Evolutionary conservation across 2,797 vertebrate genomes (phyloP), one percentile per base, ranked within the genome.

Genomic region (Meda fulgida): DNA sequence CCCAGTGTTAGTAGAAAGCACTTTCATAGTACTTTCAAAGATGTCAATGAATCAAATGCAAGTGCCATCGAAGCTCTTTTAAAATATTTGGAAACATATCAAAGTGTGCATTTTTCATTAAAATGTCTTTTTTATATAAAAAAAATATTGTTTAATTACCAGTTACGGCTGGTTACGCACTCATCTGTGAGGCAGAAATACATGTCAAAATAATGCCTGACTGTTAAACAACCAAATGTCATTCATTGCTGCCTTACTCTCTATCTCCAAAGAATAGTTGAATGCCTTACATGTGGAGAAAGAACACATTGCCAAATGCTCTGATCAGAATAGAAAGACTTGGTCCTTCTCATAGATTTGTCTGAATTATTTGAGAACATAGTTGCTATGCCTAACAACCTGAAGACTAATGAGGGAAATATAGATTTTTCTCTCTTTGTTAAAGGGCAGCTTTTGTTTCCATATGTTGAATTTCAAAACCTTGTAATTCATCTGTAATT

Each of bases 281-380:
- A 78, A 58, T 19, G 13, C 36, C 21, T n/a, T 66, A 55, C 53
- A 58, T 36, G 34, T 83, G 26, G 48, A 58, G 46, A 43, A 36
- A 36, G 31, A 79, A 66, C 38, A 63, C n/a, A n/a, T 63, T 73
- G 14, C 11, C 18, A 67, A 65, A 43, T 78, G 21, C 65, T 70
- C 40, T 70, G 43, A 36, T 78, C 38, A 71, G 48, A 29, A 78
- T 63, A 78, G n/a, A 80, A 34, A 77, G 60, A 66, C 83, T 67
- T 75, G 19, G 89, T 89, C 88, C 91, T 92, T 92, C 89, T 92
- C 92, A 93, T 89, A 63, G 69, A 89, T 90, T 92, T 86, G 5
- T 51, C 85, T 80, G 40, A 92, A 85, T 87, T 87, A 86, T 79
- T 72, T 85, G 66, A 85, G 80, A 86, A 87, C 82, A 18, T 88